phyloP scores from a whole-genome alignment of 2,797 vertebrate species.

The Anomalospiza imberbis region DNA sequence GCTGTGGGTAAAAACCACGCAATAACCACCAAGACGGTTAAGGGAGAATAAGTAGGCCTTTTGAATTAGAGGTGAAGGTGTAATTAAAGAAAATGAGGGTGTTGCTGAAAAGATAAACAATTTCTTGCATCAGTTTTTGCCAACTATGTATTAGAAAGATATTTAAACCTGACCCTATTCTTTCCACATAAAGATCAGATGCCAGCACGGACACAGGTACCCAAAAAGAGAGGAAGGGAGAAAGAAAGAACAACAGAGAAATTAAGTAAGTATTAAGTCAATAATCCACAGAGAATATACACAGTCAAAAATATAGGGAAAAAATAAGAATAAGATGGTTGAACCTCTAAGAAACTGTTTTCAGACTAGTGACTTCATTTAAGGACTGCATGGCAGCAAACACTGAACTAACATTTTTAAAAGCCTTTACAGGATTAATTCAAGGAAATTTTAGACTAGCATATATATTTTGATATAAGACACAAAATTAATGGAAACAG shows the following conservation, averaged over 20 bases:
- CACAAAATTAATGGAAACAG: background rate
- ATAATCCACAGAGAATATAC: background rate
- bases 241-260: background rate
- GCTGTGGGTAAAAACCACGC: constrained; percentile 50
- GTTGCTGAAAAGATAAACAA: constrained; percentile 53
- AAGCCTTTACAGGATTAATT: background rate
- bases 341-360: background rate
- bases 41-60: constrained; percentile 22
- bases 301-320: background rate
- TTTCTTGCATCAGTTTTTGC: constrained; percentile 50
- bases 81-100: constrained; percentile 56
- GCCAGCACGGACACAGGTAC: background rate
- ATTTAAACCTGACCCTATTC: background rate
- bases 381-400: background rate
- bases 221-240: background rate
- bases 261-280: background rate
- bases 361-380: background rate
- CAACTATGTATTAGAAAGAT: background rate
- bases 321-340: background rate
- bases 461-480: background rate
- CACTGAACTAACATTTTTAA: background rate
- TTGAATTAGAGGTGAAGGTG: constrained; percentile 37
- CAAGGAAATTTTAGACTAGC: background rate
- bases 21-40: constrained; percentile 23
- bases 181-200: background rate